Evolutionary conservation across 1,140 invertebrate genomes (phyloP).

Genomic region (Microvelia longipes): DNA sequence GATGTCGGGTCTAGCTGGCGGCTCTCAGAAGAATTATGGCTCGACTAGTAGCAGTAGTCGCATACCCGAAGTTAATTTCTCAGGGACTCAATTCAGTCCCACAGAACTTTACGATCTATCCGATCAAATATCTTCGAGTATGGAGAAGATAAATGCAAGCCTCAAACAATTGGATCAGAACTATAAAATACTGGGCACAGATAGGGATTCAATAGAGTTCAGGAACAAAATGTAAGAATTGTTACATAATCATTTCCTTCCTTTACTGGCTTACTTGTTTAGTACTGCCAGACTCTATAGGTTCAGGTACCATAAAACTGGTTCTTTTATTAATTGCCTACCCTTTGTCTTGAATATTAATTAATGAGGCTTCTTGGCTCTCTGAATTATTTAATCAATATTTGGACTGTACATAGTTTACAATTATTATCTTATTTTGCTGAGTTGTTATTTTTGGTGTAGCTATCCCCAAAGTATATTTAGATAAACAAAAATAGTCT

Average conservation of each 20-base stretch:
- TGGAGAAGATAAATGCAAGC: slow-evolving; percentile 5
- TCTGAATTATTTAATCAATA: too few relatives aligned
- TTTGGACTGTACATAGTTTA: too few relatives aligned
- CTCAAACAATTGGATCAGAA: slow-evolving; percentile 7
- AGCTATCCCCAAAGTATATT: too few relatives aligned
- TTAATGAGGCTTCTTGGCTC: too few relatives aligned
- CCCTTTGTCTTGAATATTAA: too few relatives aligned
- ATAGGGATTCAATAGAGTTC: slow-evolving; percentile 3
- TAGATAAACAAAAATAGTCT: too few relatives aligned
- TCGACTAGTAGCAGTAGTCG: slow-evolving; percentile 1
- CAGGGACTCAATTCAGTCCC: background rate
- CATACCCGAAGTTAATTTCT: slow-evolving; percentile 5
- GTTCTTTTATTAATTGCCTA: too few relatives aligned
- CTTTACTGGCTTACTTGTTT: background rate
- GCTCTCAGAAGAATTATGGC: slow-evolving; percentile 5
- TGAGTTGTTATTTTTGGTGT: too few relatives aligned
- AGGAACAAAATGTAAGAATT: slow-evolving; percentile 5
- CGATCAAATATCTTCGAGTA: slow-evolving; percentile 5
- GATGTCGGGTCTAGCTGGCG: slow-evolving; percentile 1
- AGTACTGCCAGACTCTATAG: too few relatives aligned
- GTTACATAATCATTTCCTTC: background rate
- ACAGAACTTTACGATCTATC: slow-evolving; percentile 4
- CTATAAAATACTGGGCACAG: slow-evolving; percentile 7
- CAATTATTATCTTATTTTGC: too few relatives aligned
- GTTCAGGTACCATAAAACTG: too few relatives aligned